phyloP scores from a whole-genome alignment of 1,140 invertebrate genomes.

The Oncopeltus fasciatus region DNA sequence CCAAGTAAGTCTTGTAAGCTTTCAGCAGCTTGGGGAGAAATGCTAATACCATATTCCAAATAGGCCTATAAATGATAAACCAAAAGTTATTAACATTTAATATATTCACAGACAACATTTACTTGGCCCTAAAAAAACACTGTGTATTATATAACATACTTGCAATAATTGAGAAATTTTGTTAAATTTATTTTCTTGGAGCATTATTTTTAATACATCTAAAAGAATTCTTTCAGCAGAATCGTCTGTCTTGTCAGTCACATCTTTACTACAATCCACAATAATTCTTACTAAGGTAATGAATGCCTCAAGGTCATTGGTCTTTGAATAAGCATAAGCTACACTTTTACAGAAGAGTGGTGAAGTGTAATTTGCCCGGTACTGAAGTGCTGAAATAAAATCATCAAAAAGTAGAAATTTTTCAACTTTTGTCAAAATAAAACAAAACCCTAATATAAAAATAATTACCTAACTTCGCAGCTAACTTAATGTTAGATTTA shows the following conservation, averaged over 20 bases:
- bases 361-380: slow-evolving; percentile 10
- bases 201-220: no score
- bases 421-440: not conserved
- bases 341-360: not conserved
- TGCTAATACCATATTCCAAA: slow-evolving; percentile 44
- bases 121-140: no score
- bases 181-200: no score
- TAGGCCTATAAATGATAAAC: slow-evolving; percentile 32
- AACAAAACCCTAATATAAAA: not conserved
- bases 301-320: slow-evolving; percentile 4
- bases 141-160: no score
- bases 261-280: not conserved
- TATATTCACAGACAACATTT: no score
- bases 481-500: slow-evolving; percentile 37
- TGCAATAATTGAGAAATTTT: no score
- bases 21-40: slow-evolving; percentile 40
- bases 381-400: slow-evolving; percentile 14
- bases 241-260: not conserved
- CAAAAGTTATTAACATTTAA: no score
- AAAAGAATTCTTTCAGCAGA: not conserved
- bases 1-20: slow-evolving; percentile 40
- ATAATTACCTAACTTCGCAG: slow-evolving; percentile 33
- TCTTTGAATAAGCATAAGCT: not conserved
- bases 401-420: not conserved
- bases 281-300: slow-evolving; percentile 1